Percentiles rank a stretch among this genome's conserved stretches.
Evolutionary conservation across 2,113 vertebrate genomes (phyloP).

Genomic region (Panthera leo): DNA sequence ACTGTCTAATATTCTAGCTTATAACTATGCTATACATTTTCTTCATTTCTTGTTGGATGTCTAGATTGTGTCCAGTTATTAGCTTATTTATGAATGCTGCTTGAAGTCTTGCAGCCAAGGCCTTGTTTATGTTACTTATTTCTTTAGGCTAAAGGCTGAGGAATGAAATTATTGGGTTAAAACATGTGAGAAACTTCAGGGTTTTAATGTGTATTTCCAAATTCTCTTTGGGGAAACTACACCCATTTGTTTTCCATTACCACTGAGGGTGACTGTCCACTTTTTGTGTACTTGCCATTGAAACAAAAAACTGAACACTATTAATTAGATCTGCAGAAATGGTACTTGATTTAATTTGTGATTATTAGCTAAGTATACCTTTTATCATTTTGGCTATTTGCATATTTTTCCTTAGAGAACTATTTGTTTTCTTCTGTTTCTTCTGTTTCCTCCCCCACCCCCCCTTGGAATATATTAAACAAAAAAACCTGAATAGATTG

Average conservation of each 20-base stretch:
- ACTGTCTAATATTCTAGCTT: background rate
- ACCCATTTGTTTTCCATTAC: background rate
- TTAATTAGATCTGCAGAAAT: constrained; percentile 34
- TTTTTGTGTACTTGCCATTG: background rate
- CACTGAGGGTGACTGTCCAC: background rate
- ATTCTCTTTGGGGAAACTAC: background rate
- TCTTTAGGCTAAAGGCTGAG: background rate
- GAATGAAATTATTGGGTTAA: constrained; percentile 19
- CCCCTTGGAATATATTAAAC: background rate
- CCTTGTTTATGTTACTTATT: background rate
- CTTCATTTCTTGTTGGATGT: background rate
- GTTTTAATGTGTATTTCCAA: constrained; percentile 25
- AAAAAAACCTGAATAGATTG: background rate
- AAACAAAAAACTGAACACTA: background rate
- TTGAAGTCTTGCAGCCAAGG: background rate
- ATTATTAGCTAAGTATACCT: constrained; percentile 9
- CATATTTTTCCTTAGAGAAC: background rate
- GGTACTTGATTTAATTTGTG: constrained; percentile 26
- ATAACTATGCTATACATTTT: background rate
- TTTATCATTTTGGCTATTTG: background rate
- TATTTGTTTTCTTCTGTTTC: constrained; percentile 29
- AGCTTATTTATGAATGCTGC: background rate
- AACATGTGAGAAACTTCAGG: background rate
- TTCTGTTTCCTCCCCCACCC: background rate
- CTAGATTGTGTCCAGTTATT: background rate